phyloP scores from a whole-genome alignment of 2,113 vertebrate species.

The Cynopterus brachyotis region DNA sequence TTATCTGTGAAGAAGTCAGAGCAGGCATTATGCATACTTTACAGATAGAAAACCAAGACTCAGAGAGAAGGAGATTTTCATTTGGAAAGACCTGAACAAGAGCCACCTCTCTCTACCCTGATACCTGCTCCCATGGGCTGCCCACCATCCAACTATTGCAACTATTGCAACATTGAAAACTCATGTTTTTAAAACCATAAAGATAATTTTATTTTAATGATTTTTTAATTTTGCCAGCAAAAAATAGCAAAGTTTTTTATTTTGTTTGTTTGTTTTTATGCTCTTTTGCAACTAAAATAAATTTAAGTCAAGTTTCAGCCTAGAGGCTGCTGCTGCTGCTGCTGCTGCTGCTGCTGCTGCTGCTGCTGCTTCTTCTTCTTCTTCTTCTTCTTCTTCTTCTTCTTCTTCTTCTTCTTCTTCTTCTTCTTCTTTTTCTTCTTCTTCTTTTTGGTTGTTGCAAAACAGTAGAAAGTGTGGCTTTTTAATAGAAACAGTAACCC shows the following conservation, averaged over 20 bases:
- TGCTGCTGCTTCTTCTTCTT: too few relatives aligned
- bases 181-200: not conserved
- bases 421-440: too few relatives aligned
- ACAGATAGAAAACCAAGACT: not conserved
- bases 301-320: not conserved
- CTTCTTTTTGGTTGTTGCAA: not conserved
- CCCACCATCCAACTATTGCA: not conserved
- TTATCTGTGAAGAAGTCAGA: not conserved
- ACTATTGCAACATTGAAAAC: not conserved
- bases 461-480: not conserved
- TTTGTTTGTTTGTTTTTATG: too few relatives aligned
- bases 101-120: not conserved
- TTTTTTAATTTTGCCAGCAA: not conserved
- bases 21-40: not conserved
- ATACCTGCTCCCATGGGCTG: not conserved
- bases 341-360: too few relatives aligned
- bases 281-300: slow-evolving; percentile 31
- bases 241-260: not conserved
- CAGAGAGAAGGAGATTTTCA: not conserved
- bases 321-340: too few relatives aligned
- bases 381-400: too few relatives aligned
- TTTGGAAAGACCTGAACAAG: not conserved
- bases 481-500: slow-evolving; percentile 17
- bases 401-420: too few relatives aligned
- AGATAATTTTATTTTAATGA: not conserved